phyloP scores from a whole-genome alignment of 2,113 vertebrate genomes.

The Pristiophorus japonicus region DNA sequence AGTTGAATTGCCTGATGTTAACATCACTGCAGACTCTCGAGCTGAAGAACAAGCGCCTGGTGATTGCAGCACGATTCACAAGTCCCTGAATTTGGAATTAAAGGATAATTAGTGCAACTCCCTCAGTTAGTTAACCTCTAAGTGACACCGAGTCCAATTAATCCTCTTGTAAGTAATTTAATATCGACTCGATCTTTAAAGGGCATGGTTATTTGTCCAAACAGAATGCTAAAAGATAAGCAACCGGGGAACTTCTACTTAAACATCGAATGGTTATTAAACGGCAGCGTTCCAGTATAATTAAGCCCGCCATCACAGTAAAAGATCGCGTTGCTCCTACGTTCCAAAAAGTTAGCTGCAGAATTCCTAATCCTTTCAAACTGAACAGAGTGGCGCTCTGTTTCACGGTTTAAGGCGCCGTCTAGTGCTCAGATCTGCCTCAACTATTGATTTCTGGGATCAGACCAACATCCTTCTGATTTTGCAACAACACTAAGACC shows the following conservation, averaged over 20 bases:
- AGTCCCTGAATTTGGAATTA: not conserved
- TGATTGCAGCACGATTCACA: not conserved
- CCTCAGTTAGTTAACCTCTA: slow-evolving; percentile 2
- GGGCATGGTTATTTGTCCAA: not conserved
- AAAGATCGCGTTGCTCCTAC: not conserved
- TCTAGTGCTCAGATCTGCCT: slow-evolving; percentile 32
- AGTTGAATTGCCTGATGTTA: not conserved
- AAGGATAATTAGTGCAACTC: not conserved
- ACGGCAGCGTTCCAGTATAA: not conserved
- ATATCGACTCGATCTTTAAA: not conserved
- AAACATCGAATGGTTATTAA: not conserved
- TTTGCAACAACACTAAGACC: not conserved
- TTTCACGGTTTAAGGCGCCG: slow-evolving; percentile 28
- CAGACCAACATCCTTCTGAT: not conserved
- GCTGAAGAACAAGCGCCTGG: not conserved
- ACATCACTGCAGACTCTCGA: too few relatives aligned
- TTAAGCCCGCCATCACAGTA: not conserved
- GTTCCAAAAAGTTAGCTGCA: not conserved
- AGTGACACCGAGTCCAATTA: not conserved
- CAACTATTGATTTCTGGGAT: not conserved
- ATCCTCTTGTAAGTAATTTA: slow-evolving; percentile 16
- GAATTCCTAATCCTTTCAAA: not conserved
- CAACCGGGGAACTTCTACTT: not conserved
- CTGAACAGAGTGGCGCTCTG: not conserved
- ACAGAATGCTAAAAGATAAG: not conserved